Conservation (phyloP, 2,797 vertebrate species). For the Thunnus albacares region DNA sequence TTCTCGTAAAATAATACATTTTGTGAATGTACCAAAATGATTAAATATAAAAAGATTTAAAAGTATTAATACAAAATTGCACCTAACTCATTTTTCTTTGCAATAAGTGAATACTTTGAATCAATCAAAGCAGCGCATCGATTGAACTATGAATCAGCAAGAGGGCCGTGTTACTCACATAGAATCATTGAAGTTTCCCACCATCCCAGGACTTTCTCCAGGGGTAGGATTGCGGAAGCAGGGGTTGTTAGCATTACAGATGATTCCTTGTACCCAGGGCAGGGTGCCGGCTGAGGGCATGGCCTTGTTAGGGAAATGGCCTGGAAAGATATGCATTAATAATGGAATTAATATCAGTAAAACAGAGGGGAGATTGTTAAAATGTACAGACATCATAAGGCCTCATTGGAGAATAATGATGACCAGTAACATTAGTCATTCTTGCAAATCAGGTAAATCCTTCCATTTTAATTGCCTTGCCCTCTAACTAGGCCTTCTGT, state of each 20-base stretch:
- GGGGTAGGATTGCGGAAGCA: constrained; percentile 97
- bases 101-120: background rate
- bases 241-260: constrained; percentile 99
- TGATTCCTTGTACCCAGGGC: constrained; percentile 98
- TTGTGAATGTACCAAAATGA: background rate
- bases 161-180: constrained; percentile 87
- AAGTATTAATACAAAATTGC: background rate
- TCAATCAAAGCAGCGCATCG: background rate
- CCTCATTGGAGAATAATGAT: background rate
- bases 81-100: background rate
- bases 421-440: background rate
- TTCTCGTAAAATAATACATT: background rate
- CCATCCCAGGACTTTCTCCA: constrained; percentile 92
- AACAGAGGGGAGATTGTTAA: background rate
- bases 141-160: background rate
- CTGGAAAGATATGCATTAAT: constrained; percentile 78
- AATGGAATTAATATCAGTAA: background rate
- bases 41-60: background rate
- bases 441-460: background rate
- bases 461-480: background rate
- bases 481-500: background rate
- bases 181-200: constrained; percentile 95
- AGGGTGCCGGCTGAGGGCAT: constrained; percentile 98
- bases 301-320: constrained; percentile 99
- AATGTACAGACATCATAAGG: background rate